These are phyloP conservation scores for Mimumesa dahlbomi DNA, from an alignment of 2,888 invertebrate genomes.

Conservation along the genomic window DNA sequence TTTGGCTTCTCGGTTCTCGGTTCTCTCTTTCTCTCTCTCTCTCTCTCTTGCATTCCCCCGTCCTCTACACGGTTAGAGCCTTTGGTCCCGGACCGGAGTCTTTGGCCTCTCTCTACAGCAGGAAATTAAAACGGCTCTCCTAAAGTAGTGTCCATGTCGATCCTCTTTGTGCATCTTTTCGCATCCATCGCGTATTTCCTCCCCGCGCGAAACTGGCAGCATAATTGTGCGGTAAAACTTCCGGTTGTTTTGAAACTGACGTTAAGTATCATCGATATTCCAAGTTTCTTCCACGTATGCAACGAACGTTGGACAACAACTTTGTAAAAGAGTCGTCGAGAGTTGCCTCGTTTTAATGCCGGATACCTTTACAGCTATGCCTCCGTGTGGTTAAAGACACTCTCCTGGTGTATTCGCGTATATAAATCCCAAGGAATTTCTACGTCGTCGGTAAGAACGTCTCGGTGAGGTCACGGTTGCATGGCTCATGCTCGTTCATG, in stretches of 20 bases:
- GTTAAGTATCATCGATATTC: too few species aligned
- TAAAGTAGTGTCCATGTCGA: conserved; percentile 13
- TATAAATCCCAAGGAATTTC: neutral
- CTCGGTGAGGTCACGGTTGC: neutral
- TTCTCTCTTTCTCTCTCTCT: conserved; percentile 4
- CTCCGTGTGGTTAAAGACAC: too few species aligned
- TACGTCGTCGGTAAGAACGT: neutral
- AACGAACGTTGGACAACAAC: too few species aligned
- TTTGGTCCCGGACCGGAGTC: conserved; percentile 31
- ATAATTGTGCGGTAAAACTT: too few species aligned
- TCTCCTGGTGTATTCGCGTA: neutral
- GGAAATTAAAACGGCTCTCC: conserved; percentile 54
- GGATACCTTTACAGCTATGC: too few species aligned
- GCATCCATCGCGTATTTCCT: neutral
- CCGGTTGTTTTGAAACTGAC: too few species aligned
- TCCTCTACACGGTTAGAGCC: conserved; percentile 34
- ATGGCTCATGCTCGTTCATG: neutral
- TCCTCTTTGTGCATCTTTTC: conserved; percentile 12
- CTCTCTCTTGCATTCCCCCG: conserved; percentile 6
- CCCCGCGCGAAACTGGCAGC: too few species aligned
- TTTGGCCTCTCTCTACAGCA: conserved; percentile 42
- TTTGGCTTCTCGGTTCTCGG: conserved; percentile 12
- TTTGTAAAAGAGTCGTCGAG: too few species aligned
- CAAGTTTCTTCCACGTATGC: too few species aligned
- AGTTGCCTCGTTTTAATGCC: too few species aligned